These are phyloP conservation scores for Escarpia spicata DNA, from an alignment of 2,888 invertebrate genomes.

Conservation along the genomic window DNA sequence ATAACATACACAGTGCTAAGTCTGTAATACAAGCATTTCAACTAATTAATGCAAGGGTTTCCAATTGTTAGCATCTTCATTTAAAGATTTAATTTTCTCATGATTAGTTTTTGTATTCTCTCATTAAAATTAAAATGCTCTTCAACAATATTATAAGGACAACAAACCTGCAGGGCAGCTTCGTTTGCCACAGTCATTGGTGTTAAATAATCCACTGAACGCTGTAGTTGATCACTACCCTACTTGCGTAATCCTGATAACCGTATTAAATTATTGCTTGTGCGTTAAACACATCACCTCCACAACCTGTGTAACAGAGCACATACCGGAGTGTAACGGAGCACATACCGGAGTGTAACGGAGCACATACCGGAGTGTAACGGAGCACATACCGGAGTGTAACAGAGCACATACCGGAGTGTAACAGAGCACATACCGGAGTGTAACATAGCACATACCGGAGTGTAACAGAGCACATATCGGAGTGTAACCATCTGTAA, in stretches of 20 bases:
- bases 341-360: too few species aligned
- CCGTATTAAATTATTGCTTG: neutral
- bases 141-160: neutral
- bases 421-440: neutral
- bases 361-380: too few species aligned
- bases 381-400: neutral
- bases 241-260: constrained; percentile 2
- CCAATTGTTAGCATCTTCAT: neutral
- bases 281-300: neutral
- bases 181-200: neutral
- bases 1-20: neutral
- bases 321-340: too few species aligned
- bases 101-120: neutral
- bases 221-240: neutral
- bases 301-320: neutral
- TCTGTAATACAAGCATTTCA: neutral
- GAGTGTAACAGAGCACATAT: neutral
- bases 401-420: neutral
- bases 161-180: neutral
- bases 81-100: neutral
- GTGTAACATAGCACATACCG: neutral
- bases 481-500: neutral
- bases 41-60: neutral
- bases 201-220: neutral
- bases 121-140: neutral